Conservation (phyloP, 2,797 vertebrate genomes). For the Clarias fuscus region DNA sequence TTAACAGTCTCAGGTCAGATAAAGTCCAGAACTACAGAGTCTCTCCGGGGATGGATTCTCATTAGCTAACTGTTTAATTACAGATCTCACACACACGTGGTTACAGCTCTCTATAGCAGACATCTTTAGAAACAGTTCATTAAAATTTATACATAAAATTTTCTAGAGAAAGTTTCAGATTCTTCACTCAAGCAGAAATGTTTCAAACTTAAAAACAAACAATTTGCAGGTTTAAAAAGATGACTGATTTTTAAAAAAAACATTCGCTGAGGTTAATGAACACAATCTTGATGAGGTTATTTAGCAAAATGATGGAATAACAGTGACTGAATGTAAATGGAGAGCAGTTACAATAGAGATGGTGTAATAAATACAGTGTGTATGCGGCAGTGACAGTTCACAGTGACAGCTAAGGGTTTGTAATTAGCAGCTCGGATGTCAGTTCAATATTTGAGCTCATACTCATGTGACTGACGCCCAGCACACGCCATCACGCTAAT, state of each 20-base stretch:
- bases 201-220: background rate
- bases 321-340: background rate
- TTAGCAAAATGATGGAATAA: background rate
- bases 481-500: background rate
- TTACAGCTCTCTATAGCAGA: background rate
- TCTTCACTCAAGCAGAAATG: background rate
- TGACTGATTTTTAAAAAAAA: background rate
- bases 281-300: background rate
- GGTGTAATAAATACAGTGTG: background rate
- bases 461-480: background rate
- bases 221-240: background rate
- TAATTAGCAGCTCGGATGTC: too few relatives aligned
- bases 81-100: background rate
- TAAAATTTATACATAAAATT: background rate
- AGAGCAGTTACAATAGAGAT: background rate
- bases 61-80: background rate
- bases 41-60: background rate
- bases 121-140: background rate
- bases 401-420: background rate
- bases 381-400: background rate
- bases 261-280: background rate
- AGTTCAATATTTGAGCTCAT: background rate
- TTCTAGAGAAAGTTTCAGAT: background rate
- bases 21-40: conserved; percentile 2
- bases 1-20: background rate